These are phyloP conservation scores for Amphiprion ocellaris DNA, from an alignment of 2,113 vertebrate species.

Conservation along the genomic window DNA sequence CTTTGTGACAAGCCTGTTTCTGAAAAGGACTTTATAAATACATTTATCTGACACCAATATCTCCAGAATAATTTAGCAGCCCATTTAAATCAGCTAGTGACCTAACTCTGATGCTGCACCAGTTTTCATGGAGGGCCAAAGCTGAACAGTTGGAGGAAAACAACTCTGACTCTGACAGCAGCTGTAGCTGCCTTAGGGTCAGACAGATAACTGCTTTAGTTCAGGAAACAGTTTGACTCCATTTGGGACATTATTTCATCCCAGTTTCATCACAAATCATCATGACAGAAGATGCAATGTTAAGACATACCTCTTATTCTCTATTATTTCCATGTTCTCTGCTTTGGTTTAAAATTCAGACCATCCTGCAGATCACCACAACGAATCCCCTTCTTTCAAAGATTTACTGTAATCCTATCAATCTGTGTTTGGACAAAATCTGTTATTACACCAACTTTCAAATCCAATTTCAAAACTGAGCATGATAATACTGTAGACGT, in stretches of 20 bases:
- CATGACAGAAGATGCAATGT: constrained; percentile 37
- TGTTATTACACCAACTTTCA: constrained; percentile 11
- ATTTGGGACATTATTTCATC: constrained; percentile 61
- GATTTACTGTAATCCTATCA: constrained; percentile 14
- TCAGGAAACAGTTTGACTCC: constrained; percentile 47
- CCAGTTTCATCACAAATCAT: constrained; percentile 67
- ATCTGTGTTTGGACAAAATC: constrained; percentile 1
- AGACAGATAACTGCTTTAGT: constrained; percentile 34
- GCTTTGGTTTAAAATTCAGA: neutral
- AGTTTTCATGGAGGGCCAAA: constrained; percentile 20
- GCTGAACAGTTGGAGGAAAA: constrained; percentile 42
- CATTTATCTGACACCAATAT: constrained; percentile 29
- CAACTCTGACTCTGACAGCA: constrained; percentile 33
- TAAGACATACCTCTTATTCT: constrained; percentile 22
- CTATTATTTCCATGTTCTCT: constrained; percentile 5
- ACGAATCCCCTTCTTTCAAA: constrained; percentile 19
- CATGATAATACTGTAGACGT: neutral
- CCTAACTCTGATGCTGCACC: constrained; percentile 32
- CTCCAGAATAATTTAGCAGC: constrained; percentile 40
- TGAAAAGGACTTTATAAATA: constrained; percentile 50
- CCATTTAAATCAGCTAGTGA: constrained; percentile 44
- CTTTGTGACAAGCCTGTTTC: constrained; percentile 40
- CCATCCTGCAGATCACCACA: neutral
- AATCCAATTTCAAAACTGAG: neutral
- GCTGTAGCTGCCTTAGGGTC: constrained; percentile 46